A percentile compares a stretch with the other conserved stretches of the same genome.
These are phyloP conservation scores for Hemibagrus guttatus DNA, from an alignment of 2,797 vertebrate genomes.

Conservation along the genomic window DNA sequence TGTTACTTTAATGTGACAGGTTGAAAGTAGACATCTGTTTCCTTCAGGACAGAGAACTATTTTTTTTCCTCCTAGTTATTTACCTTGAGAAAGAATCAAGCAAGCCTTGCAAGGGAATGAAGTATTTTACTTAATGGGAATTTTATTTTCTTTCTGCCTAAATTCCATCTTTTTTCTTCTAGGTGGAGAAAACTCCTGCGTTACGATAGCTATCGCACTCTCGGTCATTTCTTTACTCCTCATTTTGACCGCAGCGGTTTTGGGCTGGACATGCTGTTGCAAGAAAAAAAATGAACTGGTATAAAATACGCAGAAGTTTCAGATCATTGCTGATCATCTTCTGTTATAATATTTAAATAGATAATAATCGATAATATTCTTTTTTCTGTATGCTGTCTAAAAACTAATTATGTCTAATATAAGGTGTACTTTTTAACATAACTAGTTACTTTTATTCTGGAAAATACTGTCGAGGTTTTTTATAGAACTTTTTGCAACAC, in stretches of 20 bases:
- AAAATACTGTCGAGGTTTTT: background rate
- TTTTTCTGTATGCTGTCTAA: background rate
- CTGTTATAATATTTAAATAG: background rate
- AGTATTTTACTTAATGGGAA: too few species aligned
- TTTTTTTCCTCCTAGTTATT: too few species aligned
- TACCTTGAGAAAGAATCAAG: too few species aligned
- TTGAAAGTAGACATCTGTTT: too few species aligned
- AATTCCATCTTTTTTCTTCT: background rate
- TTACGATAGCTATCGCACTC: background rate
- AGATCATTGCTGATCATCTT: background rate
- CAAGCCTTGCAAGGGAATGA: too few species aligned
- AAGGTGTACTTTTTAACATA: too few species aligned
- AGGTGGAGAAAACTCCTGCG: background rate
- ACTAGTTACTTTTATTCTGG: background rate
- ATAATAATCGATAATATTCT: too few species aligned
- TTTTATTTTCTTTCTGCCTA: background rate
- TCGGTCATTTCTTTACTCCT: background rate
- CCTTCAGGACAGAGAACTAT: too few species aligned
- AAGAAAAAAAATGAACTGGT: background rate
- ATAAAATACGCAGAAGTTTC: background rate
- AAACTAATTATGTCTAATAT: too few species aligned
- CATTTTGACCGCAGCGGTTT: too few species aligned
- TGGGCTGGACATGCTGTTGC: background rate
- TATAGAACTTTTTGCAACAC: background rate
- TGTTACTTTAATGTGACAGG: too few species aligned